Conservation (phyloP, 2,797 vertebrate genomes). For the Channa striata region DNA sequence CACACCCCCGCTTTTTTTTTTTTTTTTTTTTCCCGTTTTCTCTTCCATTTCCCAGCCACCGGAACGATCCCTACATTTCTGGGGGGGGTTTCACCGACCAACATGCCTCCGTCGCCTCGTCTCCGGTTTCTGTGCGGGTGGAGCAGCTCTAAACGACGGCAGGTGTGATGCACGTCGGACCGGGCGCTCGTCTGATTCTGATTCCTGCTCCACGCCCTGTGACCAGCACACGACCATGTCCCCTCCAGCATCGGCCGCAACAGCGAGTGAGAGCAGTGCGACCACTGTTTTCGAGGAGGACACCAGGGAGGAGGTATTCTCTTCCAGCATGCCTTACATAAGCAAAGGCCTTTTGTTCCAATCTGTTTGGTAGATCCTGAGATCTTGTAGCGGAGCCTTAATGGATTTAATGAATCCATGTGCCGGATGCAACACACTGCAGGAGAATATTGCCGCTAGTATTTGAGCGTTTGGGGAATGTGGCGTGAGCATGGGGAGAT, state of each 20-base stretch:
- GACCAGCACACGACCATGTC: conserved; percentile 81
- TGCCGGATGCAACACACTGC: conserved; percentile 32
- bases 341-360: conserved; percentile 5
- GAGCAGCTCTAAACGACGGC: conserved; percentile 1
- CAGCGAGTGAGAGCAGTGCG: conserved; percentile 84
- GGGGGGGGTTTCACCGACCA: background rate
- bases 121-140: conserved; percentile 12
- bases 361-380: background rate
- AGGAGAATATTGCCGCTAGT: conserved; percentile 10
- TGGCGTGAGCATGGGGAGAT: background rate
- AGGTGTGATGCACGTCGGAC: conserved; percentile 19
- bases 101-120: conserved; percentile 34
- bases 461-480: background rate
- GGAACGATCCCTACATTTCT: conserved; percentile 13
- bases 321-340: background rate
- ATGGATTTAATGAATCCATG: conserved; percentile 21
- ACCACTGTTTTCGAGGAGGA: conserved; percentile 82
- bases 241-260: conserved; percentile 89
- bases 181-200: conserved; percentile 37
- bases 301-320: conserved; percentile 83
- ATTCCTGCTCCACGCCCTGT: conserved; percentile 67
- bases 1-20: background rate
- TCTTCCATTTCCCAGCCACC: background rate
- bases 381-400: conserved; percentile 37
- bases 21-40: background rate